Base-by-base conservation (phyloP, 2,888 invertebrate genomes). In the Glaucopsyche alexis region DNA sequence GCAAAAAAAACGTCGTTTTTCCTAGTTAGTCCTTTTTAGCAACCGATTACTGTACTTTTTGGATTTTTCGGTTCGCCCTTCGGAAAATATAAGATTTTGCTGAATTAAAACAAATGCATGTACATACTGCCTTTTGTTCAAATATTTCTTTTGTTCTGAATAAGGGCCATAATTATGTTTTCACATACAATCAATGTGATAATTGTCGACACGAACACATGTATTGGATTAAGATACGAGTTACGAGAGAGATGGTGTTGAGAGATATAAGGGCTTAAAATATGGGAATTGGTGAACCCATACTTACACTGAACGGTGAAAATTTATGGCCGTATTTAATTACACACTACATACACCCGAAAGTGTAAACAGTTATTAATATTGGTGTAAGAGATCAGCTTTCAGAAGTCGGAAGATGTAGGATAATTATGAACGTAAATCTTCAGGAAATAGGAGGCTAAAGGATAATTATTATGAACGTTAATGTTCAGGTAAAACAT, bases 101-200 rank as follows among this genome's bases (percentile, higher is more conserved):
- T n/a, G n/a, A n/a, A n/a, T n/a, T n/a, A n/a, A n/a, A n/a, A n/a
- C n/a, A n/a, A n/a, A n/a, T n/a, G n/a, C n/a, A n/a, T n/a, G n/a
- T n/a, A n/a, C n/a, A n/a, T n/a, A n/a, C n/a, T n/a, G n/a, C n/a
- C n/a, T n/a, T n/a, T n/a, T 60, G 75, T 45, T 42, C 45, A 29
- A 29, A 29, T 29, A 29, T 29, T 29, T 29, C 29, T 29, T 29
- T 29, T 29, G 29, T 29, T 29, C 29, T 29, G 3, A 29, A 29
- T 29, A 29, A 29, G 29, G 29, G 4, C 29, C 29, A 29, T 29
- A 29, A 29, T 29, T 29, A 29, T 29, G 29, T 29, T 29, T 29
- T 29, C 29, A 29, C 2, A 47, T 19, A 45, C 69, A 75, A 77
- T 77, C 74, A 74, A 72, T 60, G 67, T 73, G 74, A 76, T 73